Base-by-base conservation (phyloP, 2,797 vertebrate species). In the Ptychadena robeensis region DNA sequence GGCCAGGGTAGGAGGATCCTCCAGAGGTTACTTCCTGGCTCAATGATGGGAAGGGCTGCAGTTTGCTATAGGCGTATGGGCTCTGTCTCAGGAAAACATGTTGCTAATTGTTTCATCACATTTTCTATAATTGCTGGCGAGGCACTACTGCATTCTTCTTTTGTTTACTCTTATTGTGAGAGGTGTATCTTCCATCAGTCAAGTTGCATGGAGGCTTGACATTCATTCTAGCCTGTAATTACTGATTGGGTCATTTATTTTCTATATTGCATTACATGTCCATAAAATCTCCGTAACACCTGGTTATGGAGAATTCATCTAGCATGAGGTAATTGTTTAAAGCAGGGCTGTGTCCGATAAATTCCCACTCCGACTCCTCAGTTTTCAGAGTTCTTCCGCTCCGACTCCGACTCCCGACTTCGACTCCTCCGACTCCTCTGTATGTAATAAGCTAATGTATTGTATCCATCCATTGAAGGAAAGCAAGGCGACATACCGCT, bases 31-130 rank as follows among this genome's bases (percentile, higher is more conserved):
- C n/a, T n/a, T n/a, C n/a, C n/a, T n/a, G n/a, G n/a, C n/a, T n/a
- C n/a, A n/a, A n/a, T n/a, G n/a, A n/a, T n/a, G n/a, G n/a, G n/a
- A n/a, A n/a, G n/a, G n/a, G n/a, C 31, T 59, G 0, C 15, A 31
- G 15, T 25, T 12, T n/a, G 44, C 30, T 48, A 9, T 32, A 15
- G 18, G 44, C 34, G 34, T 30, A 73, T 15, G 1, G 14, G 31
- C 22, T 9, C 32, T 15, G 34, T 9, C 40, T 28, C 53, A 75
- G 8, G 28, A 40, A 65, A 65, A 44, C 61, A 44, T 44, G 22
- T 76, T 76, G 73, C 73, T 76, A 10, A 76, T 65, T 65, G 15
- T 76, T 76, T 76, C 73, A 76, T 76, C 73, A 76, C 64, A 59
- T 76, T 14, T 32, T 53, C 44, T 44, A 11, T 76, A 76, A 76